phyloP scores from a whole-genome alignment of 1,140 invertebrate species.

The Diuraphis noxia region DNA sequence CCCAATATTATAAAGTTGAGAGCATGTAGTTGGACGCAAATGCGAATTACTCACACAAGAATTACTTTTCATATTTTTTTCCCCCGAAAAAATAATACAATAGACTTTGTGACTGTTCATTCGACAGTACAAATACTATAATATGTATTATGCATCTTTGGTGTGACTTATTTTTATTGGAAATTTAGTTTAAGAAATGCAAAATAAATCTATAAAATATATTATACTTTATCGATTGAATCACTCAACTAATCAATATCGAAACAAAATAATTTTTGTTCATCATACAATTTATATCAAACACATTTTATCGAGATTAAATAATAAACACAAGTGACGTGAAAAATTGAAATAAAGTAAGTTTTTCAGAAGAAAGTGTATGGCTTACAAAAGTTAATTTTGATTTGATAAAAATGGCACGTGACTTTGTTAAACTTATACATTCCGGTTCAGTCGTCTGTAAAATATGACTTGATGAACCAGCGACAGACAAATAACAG shows the following conservation, averaged over 20 bases:
- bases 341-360: background rate
- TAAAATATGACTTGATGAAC: background rate
- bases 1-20: background rate
- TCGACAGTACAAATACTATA: background rate
- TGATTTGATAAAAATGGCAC: background rate
- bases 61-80: background rate
- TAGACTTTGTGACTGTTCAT: background rate
- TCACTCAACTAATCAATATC: background rate
- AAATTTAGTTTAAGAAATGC: background rate
- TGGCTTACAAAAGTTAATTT: conserved; percentile 1
- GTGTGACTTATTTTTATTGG: background rate
- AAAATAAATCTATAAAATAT: background rate
- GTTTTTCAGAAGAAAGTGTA: background rate
- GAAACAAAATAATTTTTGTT: background rate
- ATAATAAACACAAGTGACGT: background rate
- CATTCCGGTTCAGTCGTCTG: conserved; percentile 14
- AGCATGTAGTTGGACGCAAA: background rate
- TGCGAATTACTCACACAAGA: background rate
- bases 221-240: background rate
- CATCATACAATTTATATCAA: background rate
- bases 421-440: background rate
- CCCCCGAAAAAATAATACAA: background rate
- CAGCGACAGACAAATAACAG: background rate
- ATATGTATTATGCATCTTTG: background rate
- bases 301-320: background rate